These are phyloP conservation scores for Pollimyrus isidori DNA, from an alignment of 2,113 vertebrate genomes.

Conservation along the genomic window DNA sequence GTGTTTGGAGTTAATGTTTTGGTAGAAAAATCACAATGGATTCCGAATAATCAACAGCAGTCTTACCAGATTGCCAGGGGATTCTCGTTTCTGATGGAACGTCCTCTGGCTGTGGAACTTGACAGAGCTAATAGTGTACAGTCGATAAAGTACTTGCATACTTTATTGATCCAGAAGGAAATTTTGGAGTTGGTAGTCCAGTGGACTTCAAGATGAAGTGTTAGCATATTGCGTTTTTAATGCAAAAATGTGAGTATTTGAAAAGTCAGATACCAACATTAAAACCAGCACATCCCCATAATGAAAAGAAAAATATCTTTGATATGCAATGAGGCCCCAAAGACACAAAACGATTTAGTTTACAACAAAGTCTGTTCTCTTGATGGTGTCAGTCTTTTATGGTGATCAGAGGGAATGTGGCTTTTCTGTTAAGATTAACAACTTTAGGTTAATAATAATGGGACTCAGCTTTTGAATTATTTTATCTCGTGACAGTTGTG, in stretches of 20 bases:
- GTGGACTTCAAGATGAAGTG: not conserved
- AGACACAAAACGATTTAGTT: not conserved
- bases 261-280: not conserved
- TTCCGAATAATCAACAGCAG: not conserved
- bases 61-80: not conserved
- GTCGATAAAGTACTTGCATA: not conserved
- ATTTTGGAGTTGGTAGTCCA: not conserved
- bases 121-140: not conserved
- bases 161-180: too few species aligned
- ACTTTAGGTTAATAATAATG: not conserved
- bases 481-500: not conserved
- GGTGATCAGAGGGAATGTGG: not conserved
- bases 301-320: not conserved
- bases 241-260: not conserved
- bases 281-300: not conserved
- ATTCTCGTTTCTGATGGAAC: not conserved
- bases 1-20: not conserved
- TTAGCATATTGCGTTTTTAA: not conserved
- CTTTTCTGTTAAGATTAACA: not conserved
- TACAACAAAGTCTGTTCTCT: not conserved
- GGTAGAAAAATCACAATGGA: not conserved
- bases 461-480: not conserved
- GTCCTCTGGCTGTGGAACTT: not conserved
- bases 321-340: not conserved
- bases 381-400: not conserved